Base-by-base conservation (phyloP, 2,113 vertebrate species). In the Paraplagusia blochii region DNA sequence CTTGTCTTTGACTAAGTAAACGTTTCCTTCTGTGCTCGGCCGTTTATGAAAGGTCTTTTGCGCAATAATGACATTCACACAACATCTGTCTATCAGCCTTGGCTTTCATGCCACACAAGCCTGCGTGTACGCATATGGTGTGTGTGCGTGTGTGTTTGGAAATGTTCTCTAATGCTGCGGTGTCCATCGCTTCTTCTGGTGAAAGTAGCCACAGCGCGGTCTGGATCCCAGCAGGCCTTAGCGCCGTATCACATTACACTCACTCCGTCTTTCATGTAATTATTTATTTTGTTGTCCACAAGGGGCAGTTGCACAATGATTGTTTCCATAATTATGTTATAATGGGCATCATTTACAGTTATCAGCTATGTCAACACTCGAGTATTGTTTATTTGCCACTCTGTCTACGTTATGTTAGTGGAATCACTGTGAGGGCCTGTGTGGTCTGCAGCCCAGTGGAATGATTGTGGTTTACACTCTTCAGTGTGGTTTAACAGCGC, bases 1-100 rank as follows among this genome's bases (percentile, higher is more conserved):
- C 77, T 76, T 84, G 81, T 81, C 77, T 81, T 69, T 80, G 79
- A 80, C 81, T 81, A 78, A 81, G 72, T 83, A 84, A 87, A 85
- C 58, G 84, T 83, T 87, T 85, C 84, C 81, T 78, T 85, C 80
- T 81, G 84, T 77, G 77, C 63, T 71, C 69, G 43, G 51, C 63
- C 53, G 58, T 78, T 77, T 77, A 74, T 77, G 75, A 84, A 76
- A 74, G 67, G 51, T 70, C 43, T n/a, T 77, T 83, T 83, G 68
- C 78, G 68, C 74, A 83, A 79, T 68, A 60, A 53, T 64, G 56
- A 54, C 77, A 79, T 70, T 70, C 56, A 33, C 69, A 68, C 65
- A 68, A 69, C 75, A 85, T 85, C 75, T 80, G 84, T 80, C 80
- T 72, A 75, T 82, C 83, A 79, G 79, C 58, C 76, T 72, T 73